Percentiles rank a stretch among this genome's conserved stretches.
Conservation (phyloP, 2,113 vertebrate species). For the Percopsis transmontana region DNA sequence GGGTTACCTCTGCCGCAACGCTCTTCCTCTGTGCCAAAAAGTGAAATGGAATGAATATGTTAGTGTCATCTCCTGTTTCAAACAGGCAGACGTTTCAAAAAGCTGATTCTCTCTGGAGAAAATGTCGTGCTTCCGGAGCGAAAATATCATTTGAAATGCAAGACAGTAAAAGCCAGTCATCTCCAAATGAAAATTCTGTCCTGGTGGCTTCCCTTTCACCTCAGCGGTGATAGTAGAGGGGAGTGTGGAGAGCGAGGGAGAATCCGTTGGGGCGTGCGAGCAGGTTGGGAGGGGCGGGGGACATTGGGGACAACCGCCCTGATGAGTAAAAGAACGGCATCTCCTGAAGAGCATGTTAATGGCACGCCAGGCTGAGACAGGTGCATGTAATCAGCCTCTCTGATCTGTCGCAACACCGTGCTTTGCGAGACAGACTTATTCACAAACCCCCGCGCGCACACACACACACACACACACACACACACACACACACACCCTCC, state of each 20-base stretch:
- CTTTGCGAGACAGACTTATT: slow-evolving; percentile 32
- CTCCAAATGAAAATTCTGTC: slow-evolving; percentile 68
- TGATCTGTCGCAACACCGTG: slow-evolving; percentile 51
- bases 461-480: slow-evolving; percentile 7
- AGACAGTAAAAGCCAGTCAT: slow-evolving; percentile 69
- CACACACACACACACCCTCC: slow-evolving; percentile 20
- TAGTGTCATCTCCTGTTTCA: slow-evolving; percentile 75
- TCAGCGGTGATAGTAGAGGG: slow-evolving; percentile 44
- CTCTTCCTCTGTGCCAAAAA: slow-evolving; percentile 46
- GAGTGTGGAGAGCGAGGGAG: not conserved
- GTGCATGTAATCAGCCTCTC: slow-evolving; percentile 68
- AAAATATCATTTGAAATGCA: slow-evolving; percentile 70
- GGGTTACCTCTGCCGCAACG: slow-evolving; percentile 23
- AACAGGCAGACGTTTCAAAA: slow-evolving; percentile 73
- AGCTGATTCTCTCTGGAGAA: slow-evolving; percentile 63
- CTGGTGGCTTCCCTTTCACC: slow-evolving; percentile 66
- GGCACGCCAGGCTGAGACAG: slow-evolving; percentile 56
- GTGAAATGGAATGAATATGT: slow-evolving; percentile 70
- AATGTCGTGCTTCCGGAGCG: slow-evolving; percentile 62
- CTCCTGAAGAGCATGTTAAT: slow-evolving; percentile 70
- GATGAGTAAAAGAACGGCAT: slow-evolving; percentile 64
- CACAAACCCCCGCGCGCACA: slow-evolving; percentile 34
- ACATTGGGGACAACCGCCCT: slow-evolving; percentile 33
- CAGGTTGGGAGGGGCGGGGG: slow-evolving; percentile 28
- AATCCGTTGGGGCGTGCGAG: not conserved